A percentile compares a stretch with the other conserved stretches of the same genome.
These are phyloP conservation scores for Numida meleagris DNA, from an alignment of 2,113 vertebrate genomes.

Conservation along the genomic window DNA sequence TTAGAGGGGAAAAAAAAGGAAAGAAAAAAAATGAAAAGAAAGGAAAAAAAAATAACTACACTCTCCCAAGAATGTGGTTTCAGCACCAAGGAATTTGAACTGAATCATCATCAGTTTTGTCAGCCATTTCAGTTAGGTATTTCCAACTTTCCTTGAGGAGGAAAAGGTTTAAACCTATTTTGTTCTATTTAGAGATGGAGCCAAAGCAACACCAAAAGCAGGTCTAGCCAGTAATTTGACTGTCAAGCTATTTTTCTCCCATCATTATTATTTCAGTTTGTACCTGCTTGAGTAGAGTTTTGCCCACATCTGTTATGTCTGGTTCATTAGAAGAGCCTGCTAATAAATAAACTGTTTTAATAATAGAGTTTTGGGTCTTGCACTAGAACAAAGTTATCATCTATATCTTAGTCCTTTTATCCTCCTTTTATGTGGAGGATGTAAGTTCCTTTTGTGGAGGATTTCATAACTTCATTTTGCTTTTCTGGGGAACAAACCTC, in stretches of 20 bases:
- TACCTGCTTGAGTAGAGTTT: background rate
- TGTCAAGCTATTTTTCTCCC: background rate
- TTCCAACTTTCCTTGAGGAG: background rate
- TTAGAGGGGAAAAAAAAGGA: background rate
- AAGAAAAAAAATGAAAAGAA: too few relatives aligned
- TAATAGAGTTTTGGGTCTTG: constrained; percentile 20
- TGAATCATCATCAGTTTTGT: background rate
- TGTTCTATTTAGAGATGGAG: background rate
- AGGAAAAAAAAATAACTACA: background rate
- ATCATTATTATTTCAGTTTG: constrained; percentile 18
- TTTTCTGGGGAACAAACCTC: background rate
- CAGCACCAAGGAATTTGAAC: background rate
- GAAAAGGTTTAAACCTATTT: background rate
- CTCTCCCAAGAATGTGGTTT: background rate
- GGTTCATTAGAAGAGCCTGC: constrained; percentile 26
- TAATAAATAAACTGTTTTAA: constrained; percentile 30
- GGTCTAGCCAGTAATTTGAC: constrained; percentile 31
- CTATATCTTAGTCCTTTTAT: constrained; percentile 36
- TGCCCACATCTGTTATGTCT: constrained; percentile 18
- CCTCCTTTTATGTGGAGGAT: constrained; percentile 25
- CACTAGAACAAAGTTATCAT: constrained; percentile 17
- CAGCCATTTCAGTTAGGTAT: background rate
- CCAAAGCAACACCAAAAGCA: constrained; percentile 3
- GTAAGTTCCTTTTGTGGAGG: background rate
- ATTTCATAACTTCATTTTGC: constrained; percentile 5